phyloP scores from a whole-genome alignment of 2,797 vertebrate genomes.

The Ptychadena robeensis region DNA sequence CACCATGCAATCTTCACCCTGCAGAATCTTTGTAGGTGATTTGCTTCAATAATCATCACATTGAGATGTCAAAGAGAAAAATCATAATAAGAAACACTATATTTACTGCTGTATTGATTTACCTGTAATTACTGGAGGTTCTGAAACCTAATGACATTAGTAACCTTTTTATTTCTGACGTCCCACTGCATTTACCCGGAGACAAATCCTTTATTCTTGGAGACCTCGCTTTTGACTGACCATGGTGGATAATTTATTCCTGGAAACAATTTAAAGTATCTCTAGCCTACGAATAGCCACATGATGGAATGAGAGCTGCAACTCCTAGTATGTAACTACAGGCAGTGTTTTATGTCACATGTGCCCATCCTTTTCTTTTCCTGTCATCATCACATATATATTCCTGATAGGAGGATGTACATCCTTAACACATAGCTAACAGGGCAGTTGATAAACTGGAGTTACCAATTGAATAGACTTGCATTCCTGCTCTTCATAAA shows the following conservation, averaged over 20 bases:
- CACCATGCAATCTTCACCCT: too few species aligned
- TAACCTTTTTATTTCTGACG: constrained; percentile 15
- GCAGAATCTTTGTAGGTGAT: background rate
- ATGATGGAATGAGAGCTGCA: constrained; percentile 35
- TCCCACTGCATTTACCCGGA: constrained; percentile 42
- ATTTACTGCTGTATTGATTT: constrained; percentile 3
- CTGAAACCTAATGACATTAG: background rate
- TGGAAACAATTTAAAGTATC: constrained; percentile 60
- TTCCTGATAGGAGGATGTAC: constrained; percentile 7
- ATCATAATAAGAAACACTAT: constrained; percentile 19
- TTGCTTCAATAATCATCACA: background rate
- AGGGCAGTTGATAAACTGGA: constrained; percentile 15
- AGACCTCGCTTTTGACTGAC: constrained; percentile 31
- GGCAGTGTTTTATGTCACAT: constrained; percentile 34
- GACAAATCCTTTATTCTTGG: constrained; percentile 55
- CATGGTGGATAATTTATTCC: constrained; percentile 38
- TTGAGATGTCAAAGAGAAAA: background rate
- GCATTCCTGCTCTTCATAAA: too few species aligned
- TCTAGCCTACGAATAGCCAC: constrained; percentile 46
- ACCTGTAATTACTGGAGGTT: background rate
- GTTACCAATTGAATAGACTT: background rate
- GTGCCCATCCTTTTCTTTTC: constrained; percentile 18
- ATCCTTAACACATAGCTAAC: background rate
- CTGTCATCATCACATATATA: constrained; percentile 35
- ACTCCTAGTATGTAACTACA: constrained; percentile 21